Conservation (phyloP, 2,113 vertebrate species). For the Pagrus major region DNA sequence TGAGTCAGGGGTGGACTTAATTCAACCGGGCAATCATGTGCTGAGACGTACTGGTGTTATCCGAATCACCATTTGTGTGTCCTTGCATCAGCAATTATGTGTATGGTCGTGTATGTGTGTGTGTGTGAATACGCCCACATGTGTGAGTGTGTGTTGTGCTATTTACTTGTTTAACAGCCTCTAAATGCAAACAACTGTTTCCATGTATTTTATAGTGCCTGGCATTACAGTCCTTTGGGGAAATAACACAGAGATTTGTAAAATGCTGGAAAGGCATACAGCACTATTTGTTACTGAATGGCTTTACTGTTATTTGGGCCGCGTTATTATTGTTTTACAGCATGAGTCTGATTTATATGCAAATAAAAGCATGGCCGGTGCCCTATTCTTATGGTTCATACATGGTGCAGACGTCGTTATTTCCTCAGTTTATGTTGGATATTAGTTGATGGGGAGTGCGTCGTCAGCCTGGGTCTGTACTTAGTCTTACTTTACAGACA, state of each 20-base stretch:
- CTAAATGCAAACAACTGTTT: conserved; percentile 77
- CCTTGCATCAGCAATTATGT: conserved; percentile 9
- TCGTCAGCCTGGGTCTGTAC: not conserved
- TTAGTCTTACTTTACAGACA: not conserved
- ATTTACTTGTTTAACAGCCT: conserved; percentile 66
- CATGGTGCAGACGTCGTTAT: not conserved
- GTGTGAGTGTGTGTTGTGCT: conserved; percentile 22
- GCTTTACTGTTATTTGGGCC: conserved; percentile 44
- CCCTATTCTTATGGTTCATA: not conserved
- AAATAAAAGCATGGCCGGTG: conserved; percentile 10
- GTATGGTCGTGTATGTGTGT: conserved; percentile 25
- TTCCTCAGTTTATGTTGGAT: not conserved
- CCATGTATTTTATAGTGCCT: conserved; percentile 74
- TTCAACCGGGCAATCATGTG: conserved; percentile 16
- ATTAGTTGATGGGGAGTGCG: not conserved
- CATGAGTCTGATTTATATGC: conserved; percentile 29
- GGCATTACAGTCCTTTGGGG: conserved; percentile 64
- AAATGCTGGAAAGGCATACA: conserved; percentile 43
- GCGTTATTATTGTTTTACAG: conserved; percentile 57
- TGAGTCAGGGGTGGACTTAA: not conserved
- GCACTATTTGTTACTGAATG: conserved; percentile 57
- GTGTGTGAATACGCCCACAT: not conserved
- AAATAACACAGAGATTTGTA: conserved; percentile 69
- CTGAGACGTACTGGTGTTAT: not conserved
- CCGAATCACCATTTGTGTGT: not conserved